Conservation (phyloP, 1,140 invertebrate species). For the Zaprionus taronus region DNA sequence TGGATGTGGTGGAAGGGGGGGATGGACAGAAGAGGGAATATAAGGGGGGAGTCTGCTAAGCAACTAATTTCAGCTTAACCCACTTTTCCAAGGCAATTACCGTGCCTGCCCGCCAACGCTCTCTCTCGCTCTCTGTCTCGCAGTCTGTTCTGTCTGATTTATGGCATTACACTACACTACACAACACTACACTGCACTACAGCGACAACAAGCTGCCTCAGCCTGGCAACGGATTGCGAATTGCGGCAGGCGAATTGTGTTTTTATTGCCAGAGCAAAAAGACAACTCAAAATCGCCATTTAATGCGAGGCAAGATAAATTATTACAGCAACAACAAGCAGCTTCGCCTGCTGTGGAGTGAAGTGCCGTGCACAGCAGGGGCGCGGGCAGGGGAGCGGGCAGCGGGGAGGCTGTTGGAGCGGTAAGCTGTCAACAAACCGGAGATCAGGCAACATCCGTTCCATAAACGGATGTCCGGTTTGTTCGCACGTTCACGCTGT, state of each 20-base stretch:
- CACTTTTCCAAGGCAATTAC: constrained; percentile 73
- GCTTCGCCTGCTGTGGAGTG: background rate
- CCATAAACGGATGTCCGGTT: constrained; percentile 76
- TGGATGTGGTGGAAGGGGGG: background rate
- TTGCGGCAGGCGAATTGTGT: constrained; percentile 37
- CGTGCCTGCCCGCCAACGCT: constrained; percentile 29
- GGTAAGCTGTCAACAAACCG: constrained; percentile 62
- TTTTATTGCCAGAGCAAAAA: constrained; percentile 50
- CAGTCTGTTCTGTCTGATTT: constrained; percentile 54
- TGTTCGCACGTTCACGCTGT: constrained; percentile 77
- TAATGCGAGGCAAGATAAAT: constrained; percentile 75
- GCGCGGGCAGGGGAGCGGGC: background rate
- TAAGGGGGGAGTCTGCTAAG: constrained; percentile 46
- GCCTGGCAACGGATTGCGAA: constrained; percentile 8
- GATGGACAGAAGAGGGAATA: background rate
- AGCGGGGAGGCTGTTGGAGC: background rate
- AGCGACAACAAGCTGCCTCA: background rate
- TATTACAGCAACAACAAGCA: constrained; percentile 43
- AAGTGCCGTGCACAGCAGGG: background rate
- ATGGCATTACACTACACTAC: constrained; percentile 50
- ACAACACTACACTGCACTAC: constrained; percentile 51
- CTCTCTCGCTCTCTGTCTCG: background rate
- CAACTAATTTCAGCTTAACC: constrained; percentile 79
- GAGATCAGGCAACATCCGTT: constrained; percentile 78
- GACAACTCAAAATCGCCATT: constrained; percentile 62